These are phyloP conservation scores for Pygmarrhopalites habei DNA, from an alignment of 1,140 invertebrate genomes.

Conservation along the genomic window DNA sequence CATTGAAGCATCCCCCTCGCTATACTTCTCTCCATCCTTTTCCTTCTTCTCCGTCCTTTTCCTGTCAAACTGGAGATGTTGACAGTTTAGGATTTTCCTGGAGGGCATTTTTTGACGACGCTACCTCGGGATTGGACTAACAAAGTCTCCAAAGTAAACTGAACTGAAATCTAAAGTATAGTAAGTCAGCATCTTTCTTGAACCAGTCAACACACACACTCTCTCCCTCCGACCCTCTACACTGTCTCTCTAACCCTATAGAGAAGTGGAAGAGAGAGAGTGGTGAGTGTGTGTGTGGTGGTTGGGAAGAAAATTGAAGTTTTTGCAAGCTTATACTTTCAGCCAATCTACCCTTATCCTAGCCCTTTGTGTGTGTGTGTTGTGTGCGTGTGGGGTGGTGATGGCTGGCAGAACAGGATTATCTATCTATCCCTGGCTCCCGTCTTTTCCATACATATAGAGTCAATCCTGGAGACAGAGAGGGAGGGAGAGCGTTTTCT, in stretches of 20 bases:
- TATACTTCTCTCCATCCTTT: too few relatives aligned
- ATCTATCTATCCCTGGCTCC: not conserved
- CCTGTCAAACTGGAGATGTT: too few relatives aligned
- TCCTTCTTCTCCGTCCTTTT: too few relatives aligned
- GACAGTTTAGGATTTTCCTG: not conserved
- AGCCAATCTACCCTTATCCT: constrained; percentile 22
- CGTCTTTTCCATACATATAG: not conserved
- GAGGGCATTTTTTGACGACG: not conserved
- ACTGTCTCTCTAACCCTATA: too few relatives aligned
- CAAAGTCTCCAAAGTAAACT: constrained; percentile 1
- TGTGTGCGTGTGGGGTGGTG: too few relatives aligned
- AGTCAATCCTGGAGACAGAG: not conserved
- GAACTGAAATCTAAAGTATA: too few relatives aligned
- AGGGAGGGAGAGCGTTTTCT: not conserved
- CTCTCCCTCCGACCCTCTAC: too few relatives aligned
- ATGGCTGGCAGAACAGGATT: constrained; percentile 18
- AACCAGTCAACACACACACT: too few relatives aligned
- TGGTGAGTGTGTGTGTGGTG: too few relatives aligned
- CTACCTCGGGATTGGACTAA: not conserved
- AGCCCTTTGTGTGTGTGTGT: constrained; percentile 14
- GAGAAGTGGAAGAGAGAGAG: too few relatives aligned
- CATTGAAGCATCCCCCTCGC: too few relatives aligned
- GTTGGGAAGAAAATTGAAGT: constrained; percentile 24
- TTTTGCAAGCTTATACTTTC: constrained; percentile 19
- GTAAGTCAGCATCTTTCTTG: too few relatives aligned